Percentiles rank a stretch among this genome's conserved stretches.
Evolutionary conservation across 1,140 invertebrate genomes (phyloP).

Genomic region (Bombus fervidus): DNA sequence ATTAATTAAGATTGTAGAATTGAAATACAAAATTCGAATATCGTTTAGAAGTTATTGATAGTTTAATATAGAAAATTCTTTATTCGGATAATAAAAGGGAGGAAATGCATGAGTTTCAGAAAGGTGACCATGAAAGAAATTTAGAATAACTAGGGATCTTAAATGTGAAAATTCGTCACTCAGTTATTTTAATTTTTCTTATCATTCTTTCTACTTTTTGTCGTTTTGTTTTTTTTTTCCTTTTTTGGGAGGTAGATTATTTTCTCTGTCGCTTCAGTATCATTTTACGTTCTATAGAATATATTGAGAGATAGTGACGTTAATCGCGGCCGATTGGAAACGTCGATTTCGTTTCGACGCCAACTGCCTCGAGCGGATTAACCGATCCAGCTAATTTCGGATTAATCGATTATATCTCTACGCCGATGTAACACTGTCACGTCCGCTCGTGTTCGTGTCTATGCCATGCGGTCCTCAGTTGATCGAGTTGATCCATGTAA

Average conservation of each 20-base stretch:
- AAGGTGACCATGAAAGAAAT: not conserved
- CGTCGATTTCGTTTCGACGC: constrained; percentile 25
- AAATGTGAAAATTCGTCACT: not conserved
- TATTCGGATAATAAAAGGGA: not conserved
- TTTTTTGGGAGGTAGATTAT: too few species aligned
- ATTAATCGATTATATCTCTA: constrained; percentile 42
- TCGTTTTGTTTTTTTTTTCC: not conserved
- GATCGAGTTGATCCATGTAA: constrained; percentile 35
- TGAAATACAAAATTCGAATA: not conserved
- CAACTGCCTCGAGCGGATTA: constrained; percentile 32
- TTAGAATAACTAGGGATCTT: not conserved
- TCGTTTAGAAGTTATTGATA: not conserved
- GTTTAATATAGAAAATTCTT: not conserved
- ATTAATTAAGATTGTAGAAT: not conserved
- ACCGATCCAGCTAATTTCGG: constrained; percentile 40
- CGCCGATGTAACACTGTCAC: constrained; percentile 14
- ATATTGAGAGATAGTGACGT: not conserved
- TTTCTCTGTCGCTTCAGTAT: not conserved
- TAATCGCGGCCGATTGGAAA: constrained; percentile 16
- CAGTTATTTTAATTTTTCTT: not conserved
- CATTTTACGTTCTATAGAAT: too few species aligned
- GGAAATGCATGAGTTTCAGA: too few species aligned
- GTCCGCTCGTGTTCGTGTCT: constrained; percentile 4
- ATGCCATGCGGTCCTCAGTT: constrained; percentile 3
- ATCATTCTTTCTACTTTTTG: too few species aligned